Percentiles rank a stretch among this genome's conserved stretches.
phyloP scores from a whole-genome alignment of 1,140 invertebrate genomes.

The Eumaeus atala region DNA sequence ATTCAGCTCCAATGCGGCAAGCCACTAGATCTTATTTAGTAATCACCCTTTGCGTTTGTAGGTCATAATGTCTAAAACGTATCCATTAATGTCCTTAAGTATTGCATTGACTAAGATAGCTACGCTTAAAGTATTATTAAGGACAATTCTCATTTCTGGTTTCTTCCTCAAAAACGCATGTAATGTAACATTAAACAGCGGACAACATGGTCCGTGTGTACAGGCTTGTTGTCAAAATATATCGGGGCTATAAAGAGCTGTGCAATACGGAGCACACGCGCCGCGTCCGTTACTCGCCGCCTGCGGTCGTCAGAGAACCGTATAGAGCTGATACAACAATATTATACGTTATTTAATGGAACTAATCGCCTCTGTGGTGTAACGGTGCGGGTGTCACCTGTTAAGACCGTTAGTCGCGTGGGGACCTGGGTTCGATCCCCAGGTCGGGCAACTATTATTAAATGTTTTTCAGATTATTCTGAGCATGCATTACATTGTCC shows the following conservation, averaged over 20 bases:
- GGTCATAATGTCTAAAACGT: neutral
- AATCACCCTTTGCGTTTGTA: too few species aligned
- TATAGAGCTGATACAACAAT: constrained; percentile 26
- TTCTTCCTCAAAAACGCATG: constrained; percentile 16
- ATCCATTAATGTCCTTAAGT: constrained; percentile 2
- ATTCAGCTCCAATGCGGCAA: too few species aligned
- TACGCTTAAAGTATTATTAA: neutral
- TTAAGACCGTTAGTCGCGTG: too few species aligned
- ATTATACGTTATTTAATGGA: too few species aligned
- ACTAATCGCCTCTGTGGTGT: too few species aligned
- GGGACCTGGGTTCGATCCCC: too few species aligned
- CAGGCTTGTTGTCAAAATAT: constrained; percentile 39
- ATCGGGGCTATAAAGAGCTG: constrained; percentile 49
- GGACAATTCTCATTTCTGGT: neutral
- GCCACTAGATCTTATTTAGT: too few species aligned
- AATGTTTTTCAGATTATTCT: too few species aligned
- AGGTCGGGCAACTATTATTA: too few species aligned
- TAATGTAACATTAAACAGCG: constrained; percentile 22
- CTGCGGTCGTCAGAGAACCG: constrained; percentile 28
- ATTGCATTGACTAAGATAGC: neutral
- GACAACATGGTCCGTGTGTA: constrained; percentile 16
- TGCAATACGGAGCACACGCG: constrained; percentile 51
- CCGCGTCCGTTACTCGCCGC: constrained; percentile 38
- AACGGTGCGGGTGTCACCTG: too few species aligned
- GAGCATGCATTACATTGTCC: too few species aligned